Conservation (phyloP, 2,888 invertebrate species). For the Oxycera nigricornis region DNA sequence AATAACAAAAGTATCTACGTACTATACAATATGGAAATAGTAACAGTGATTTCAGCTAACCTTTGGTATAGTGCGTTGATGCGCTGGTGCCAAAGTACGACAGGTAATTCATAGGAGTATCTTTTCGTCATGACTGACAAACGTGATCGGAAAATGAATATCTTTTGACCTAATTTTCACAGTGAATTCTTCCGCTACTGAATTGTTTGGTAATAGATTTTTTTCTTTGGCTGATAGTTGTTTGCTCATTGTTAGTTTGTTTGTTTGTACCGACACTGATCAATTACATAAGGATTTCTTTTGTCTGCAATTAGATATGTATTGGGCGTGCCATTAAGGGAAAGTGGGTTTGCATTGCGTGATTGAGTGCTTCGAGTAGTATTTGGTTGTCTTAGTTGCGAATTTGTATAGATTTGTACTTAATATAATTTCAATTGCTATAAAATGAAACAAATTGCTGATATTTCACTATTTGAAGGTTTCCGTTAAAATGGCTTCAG, state of each 20-base stretch:
- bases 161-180: constrained; percentile 30
- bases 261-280: neutral
- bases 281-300: neutral
- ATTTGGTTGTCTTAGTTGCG: no score
- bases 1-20: constrained; percentile 24
- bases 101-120: neutral
- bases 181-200: constrained; percentile 32
- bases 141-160: constrained; percentile 36
- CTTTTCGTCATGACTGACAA: constrained; percentile 6
- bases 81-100: neutral
- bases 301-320: neutral
- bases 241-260: neutral
- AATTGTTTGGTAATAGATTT: constrained; percentile 22
- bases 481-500: no score
- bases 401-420: no score
- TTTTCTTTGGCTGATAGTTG: neutral
- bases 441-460: no score
- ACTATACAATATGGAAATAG: neutral
- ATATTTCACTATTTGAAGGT: no score
- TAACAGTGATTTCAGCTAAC: constrained; percentile 20
- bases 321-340: neutral
- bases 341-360: neutral
- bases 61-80: neutral
- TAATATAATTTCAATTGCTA: no score
- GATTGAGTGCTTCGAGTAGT: no score